Conservation (phyloP, 2,888 invertebrate genomes). For the Mesoligia furuncula region DNA sequence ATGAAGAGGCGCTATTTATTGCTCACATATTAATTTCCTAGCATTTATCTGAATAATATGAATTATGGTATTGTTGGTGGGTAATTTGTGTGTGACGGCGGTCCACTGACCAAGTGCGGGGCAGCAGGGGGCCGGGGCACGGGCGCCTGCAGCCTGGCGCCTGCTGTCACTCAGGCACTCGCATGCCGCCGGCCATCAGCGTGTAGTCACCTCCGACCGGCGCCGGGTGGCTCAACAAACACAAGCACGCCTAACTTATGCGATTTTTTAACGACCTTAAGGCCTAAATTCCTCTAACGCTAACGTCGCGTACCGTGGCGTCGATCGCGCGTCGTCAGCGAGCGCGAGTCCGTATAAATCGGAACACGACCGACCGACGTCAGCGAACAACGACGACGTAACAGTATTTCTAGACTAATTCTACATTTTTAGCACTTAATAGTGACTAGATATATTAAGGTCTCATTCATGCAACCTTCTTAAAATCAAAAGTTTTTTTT, state of each 20-base stretch:
- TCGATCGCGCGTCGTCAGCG: no score
- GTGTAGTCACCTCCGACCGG: neutral
- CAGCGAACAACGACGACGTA: no score
- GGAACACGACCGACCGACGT: no score
- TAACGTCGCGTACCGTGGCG: no score
- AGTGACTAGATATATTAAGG: neutral
- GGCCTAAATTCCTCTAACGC: no score
- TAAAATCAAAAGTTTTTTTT: no score
- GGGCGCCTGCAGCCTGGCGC: no score
- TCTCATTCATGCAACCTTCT: neutral
- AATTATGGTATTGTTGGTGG: neutral
- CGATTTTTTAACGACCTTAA: neutral
- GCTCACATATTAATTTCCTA: neutral
- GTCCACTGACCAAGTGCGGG: neutral
- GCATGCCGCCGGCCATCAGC: constrained; percentile 9
- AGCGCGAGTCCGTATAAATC: no score
- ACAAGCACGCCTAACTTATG: constrained; percentile 3
- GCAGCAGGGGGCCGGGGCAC: neutral
- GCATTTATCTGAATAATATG: neutral
- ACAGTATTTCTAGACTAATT: no score
- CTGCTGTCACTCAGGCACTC: neutral
- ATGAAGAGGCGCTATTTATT: neutral
- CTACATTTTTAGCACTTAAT: neutral
- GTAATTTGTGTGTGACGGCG: neutral
- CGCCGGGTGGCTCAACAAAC: neutral